phyloP scores from a whole-genome alignment of 2,888 invertebrate genomes.

The Selenia dentaria region DNA sequence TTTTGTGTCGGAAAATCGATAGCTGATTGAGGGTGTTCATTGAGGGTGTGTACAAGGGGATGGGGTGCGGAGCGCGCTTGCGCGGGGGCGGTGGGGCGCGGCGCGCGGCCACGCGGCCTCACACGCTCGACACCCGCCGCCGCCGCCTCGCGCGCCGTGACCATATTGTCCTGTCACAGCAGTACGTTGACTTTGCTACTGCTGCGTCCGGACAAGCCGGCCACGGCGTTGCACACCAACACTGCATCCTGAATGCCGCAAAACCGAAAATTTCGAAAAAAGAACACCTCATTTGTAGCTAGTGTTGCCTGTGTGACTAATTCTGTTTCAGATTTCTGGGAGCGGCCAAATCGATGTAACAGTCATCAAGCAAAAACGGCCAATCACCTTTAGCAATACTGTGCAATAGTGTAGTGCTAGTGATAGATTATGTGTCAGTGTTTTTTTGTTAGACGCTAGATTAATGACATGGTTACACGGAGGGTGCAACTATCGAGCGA shows the following conservation, averaged over 20 bases:
- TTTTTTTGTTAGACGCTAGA: slow-evolving; percentile 36
- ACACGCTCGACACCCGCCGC: slow-evolving; percentile 80
- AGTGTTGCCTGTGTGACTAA: slow-evolving; percentile 14
- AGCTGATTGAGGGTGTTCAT: slow-evolving; percentile 78
- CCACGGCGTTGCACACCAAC: slow-evolving; percentile 55
- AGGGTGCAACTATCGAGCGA: slow-evolving; percentile 81
- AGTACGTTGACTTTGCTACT: slow-evolving; percentile 92
- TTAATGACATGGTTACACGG: slow-evolving; percentile 55
- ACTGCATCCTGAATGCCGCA: not conserved
- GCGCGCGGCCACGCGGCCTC: slow-evolving; percentile 72
- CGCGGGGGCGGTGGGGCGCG: slow-evolving; percentile 75
- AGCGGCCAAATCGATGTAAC: slow-evolving; percentile 15
- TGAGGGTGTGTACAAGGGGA: slow-evolving; percentile 58
- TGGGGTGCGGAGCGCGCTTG: slow-evolving; percentile 63
- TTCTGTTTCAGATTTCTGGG: slow-evolving; percentile 29
- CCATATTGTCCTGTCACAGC: slow-evolving; percentile 99
- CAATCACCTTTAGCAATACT: slow-evolving; percentile 31
- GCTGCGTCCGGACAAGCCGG: slow-evolving; percentile 95
- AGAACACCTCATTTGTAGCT: not conserved
- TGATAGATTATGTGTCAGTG: slow-evolving; percentile 18
- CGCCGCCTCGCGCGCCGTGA: slow-evolving; percentile 81
- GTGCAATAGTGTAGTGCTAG: slow-evolving; percentile 19
- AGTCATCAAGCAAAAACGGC: slow-evolving; percentile 19
- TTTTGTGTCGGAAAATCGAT: slow-evolving; percentile 52
- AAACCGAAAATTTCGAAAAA: not conserved